Evolutionary conservation across 2,888 invertebrate species (phyloP).

Genomic region (Latheticus oryzae): DNA sequence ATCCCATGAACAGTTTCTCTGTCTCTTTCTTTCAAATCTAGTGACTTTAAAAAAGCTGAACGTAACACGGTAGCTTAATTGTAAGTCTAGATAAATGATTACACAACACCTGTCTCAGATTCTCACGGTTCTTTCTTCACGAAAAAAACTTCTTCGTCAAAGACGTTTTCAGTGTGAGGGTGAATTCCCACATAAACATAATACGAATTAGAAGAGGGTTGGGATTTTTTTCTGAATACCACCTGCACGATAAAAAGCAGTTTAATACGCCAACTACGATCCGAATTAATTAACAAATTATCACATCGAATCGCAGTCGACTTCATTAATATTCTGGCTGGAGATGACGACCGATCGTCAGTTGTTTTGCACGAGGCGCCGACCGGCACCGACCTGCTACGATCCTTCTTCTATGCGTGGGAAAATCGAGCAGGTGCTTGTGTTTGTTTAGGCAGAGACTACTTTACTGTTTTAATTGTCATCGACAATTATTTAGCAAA

Average conservation of each 20-base stretch:
- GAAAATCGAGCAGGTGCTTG: slow-evolving; percentile 63
- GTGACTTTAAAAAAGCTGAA: slow-evolving; percentile 33
- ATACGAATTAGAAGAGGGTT: slow-evolving; percentile 61
- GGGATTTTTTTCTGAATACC: slow-evolving; percentile 50
- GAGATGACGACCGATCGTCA: slow-evolving; percentile 53
- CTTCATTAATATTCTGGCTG: slow-evolving; percentile 60
- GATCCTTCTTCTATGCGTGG: slow-evolving; percentile 56
- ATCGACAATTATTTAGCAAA: slow-evolving; percentile 22
- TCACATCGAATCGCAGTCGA: slow-evolving; percentile 53
- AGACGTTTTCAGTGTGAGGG: slow-evolving; percentile 46
- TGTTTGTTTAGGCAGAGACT: slow-evolving; percentile 52
- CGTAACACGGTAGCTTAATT: slow-evolving; percentile 64
- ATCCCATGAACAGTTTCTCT: not conserved
- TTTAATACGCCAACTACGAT: slow-evolving; percentile 13
- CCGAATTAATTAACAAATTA: slow-evolving; percentile 61
- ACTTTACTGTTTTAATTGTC: slow-evolving; percentile 34
- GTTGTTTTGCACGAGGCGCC: slow-evolving; percentile 56
- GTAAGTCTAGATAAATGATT: slow-evolving; percentile 60
- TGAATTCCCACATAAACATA: slow-evolving; percentile 61
- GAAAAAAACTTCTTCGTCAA: slow-evolving; percentile 43
- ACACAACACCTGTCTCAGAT: slow-evolving; percentile 62
- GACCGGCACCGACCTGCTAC: slow-evolving; percentile 49
- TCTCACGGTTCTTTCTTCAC: slow-evolving; percentile 60
- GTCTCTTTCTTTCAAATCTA: no score
- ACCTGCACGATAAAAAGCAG: slow-evolving; percentile 49